Evolutionary conservation across 2,797 vertebrate genomes (phyloP), one percentile per base, ranked within the genome.

Genomic region (Takifugu ocellatus): DNA sequence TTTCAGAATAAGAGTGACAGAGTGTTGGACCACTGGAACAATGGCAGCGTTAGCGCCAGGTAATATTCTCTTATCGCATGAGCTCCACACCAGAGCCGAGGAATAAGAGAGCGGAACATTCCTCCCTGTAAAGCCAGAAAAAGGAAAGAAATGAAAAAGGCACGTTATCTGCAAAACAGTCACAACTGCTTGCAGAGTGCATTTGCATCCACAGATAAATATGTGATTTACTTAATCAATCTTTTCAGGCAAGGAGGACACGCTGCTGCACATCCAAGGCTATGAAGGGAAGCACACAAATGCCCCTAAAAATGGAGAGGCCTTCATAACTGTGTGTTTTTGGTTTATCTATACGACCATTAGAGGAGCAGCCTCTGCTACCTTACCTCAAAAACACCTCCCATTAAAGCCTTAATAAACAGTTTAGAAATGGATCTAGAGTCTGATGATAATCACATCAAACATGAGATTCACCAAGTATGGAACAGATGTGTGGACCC

Each of bases 51-150:
- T 68, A 52, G 74, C 53, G 64, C 71, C 62, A 72, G 68, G 76
- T 84, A 81, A 82, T 83, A 83, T 78, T 73, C 53, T 70, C 67
- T 84, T 84, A 83, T 86, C 84, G 54, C 25, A 3, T 2, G 3
- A 44, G 70, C 61, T 65, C 67, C 79, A 70, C 56, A 72, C 70
- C 67, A 46, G 66, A n/a, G 70, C 67, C 43, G 54, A 65, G 70
- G 46, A 5, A 74, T 46, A 68, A 67, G 61, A 61, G 72, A 48
- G 47, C 44, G 52, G 43, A 64, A 51, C 68, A 71, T 60, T 67
- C 48, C 29, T 49, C 47, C n/a, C 46, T 47, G 49, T 54, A 66
- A 75, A 66, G 55, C 49, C n/a, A 33, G 42, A 16, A 45, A 8
- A 6, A 16, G n/a, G 10, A 27, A 25, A 15, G 43, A 56, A 46